Conservation (phyloP, 2,888 invertebrate species). For the Aspidiotus rigidus region DNA sequence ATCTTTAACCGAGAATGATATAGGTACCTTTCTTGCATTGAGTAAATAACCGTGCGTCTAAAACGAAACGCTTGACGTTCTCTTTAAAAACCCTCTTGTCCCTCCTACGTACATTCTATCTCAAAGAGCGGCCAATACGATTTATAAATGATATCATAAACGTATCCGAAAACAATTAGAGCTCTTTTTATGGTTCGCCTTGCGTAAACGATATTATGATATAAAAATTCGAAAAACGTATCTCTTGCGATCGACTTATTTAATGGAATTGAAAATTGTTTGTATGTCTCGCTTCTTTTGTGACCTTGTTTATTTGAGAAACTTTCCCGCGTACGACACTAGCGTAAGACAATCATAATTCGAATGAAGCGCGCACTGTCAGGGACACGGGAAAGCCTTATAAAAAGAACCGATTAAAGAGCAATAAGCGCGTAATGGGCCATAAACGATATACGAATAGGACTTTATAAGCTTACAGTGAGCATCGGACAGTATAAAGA, state of each 20-base stretch:
- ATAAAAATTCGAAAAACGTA: not conserved
- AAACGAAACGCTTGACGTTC: not conserved
- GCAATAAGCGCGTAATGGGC: constrained; percentile 34
- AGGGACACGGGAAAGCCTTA: constrained; percentile 10
- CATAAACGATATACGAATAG: constrained; percentile 32
- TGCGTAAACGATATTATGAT: not conserved
- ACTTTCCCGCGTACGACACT: constrained; percentile 14
- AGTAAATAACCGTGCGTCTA: too few species aligned
- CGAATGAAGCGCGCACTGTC: constrained; percentile 18
- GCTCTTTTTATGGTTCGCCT: not conserved
- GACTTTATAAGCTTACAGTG: constrained; percentile 26
- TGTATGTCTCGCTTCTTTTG: constrained; percentile 9
- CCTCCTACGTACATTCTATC: not conserved
- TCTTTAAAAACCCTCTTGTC: not conserved
- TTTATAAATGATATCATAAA: not conserved
- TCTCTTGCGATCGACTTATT: not conserved
- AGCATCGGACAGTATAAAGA: constrained; percentile 24
- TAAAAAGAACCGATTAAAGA: constrained; percentile 33
- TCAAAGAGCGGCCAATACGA: not conserved
- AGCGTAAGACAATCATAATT: constrained; percentile 28
- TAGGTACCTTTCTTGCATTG: too few species aligned
- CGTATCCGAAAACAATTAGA: constrained; percentile 2
- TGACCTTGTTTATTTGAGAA: constrained; percentile 16
- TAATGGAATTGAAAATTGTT: constrained; percentile 20
- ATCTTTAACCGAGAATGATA: not conserved